A percentile compares a stretch with the other conserved stretches of the same genome.
Conservation (phyloP, 2,113 vertebrate species). For the Nymphicus hollandicus region DNA sequence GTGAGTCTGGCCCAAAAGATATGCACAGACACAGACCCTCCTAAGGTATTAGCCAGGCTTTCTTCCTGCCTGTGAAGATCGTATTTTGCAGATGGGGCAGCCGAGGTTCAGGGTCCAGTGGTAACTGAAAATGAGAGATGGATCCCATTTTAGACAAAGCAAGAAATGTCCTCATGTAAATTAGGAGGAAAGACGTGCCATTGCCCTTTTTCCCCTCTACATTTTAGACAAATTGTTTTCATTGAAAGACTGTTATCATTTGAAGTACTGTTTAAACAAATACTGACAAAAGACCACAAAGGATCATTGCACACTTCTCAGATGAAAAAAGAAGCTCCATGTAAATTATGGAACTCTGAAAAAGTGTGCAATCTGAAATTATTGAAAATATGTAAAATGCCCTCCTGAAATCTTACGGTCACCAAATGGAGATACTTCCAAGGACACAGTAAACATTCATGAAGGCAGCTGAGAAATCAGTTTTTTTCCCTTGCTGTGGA, state of each 20-base stretch:
- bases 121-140: not conserved
- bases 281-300: not conserved
- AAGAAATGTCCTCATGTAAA: not conserved
- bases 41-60: not conserved
- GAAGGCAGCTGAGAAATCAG: not conserved
- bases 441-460: not conserved
- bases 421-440: not conserved
- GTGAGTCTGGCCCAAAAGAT: not conserved
- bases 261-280: not conserved
- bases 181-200: not conserved
- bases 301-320: not conserved
- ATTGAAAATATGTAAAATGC: not conserved
- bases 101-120: not conserved
- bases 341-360: not conserved
- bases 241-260: not conserved
- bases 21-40: not conserved
- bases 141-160: not conserved
- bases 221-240: not conserved
- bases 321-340: not conserved
- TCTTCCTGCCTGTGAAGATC: not conserved
- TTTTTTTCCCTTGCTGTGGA: not conserved
- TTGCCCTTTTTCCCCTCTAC: fast-evolving
- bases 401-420: not conserved
- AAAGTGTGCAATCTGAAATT: not conserved
- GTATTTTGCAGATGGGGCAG: not conserved